These are phyloP conservation scores for Eurystomus gularis DNA, from an alignment of 2,113 vertebrate species.

Conservation along the genomic window DNA sequence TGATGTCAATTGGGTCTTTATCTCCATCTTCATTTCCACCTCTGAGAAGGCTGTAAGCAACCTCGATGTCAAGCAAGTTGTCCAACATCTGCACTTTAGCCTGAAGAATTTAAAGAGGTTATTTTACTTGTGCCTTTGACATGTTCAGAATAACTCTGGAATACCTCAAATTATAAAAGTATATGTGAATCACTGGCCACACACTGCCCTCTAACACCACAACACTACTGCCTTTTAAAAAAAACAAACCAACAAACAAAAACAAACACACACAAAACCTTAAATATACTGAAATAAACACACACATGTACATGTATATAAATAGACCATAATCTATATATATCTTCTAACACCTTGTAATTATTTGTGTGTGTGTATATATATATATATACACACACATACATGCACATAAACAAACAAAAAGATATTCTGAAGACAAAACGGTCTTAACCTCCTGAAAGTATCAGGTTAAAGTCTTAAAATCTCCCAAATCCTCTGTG, in stretches of 20 bases:
- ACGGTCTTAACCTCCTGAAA: not conserved
- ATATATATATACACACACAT: not conserved
- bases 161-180: not conserved
- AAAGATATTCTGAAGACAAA: not conserved
- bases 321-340: not conserved
- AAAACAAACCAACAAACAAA: not conserved
- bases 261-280: not conserved
- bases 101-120: conserved; percentile 64
- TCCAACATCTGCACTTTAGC: conserved; percentile 98
- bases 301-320: not conserved
- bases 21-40: conserved; percentile 90
- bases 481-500: not conserved
- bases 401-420: not conserved
- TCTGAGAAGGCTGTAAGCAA: conserved; percentile 95
- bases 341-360: not conserved
- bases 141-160: not conserved
- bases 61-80: conserved; percentile 97
- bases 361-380: not conserved
- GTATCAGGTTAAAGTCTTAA: not conserved
- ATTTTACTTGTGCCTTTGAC: not conserved
- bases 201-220: not conserved
- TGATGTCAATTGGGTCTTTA: conserved; percentile 94
- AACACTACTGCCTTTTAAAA: not conserved
- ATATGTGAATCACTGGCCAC: not conserved
- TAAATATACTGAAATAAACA: not conserved